Conservation (phyloP, 2,888 invertebrate species). For the Elysia crispata region DNA sequence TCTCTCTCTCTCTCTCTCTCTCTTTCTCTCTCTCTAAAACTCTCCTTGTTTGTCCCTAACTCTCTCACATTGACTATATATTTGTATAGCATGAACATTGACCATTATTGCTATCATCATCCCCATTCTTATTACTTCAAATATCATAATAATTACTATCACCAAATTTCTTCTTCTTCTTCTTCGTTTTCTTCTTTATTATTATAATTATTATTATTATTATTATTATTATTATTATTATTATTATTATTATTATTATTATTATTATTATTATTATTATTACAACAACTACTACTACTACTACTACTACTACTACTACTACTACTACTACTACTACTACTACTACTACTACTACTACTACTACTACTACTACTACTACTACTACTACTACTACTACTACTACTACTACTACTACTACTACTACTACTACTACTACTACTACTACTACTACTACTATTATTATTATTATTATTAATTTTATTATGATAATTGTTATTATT, state of each 20-base stretch:
- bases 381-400: background rate
- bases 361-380: background rate
- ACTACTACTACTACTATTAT: background rate
- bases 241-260: background rate
- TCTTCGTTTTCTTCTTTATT: too few species aligned
- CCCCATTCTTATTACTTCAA: background rate
- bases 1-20: too few species aligned
- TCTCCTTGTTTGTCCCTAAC: too few species aligned
- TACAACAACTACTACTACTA: background rate
- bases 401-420: background rate
- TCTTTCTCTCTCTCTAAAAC: too few species aligned
- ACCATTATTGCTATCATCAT: too few species aligned
- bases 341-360: background rate
- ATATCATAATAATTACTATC: background rate
- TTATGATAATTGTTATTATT: slow-evolving; percentile 4
- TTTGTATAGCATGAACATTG: too few species aligned
- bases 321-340: background rate
- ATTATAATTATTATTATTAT: too few species aligned
- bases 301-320: background rate
- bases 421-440: background rate
- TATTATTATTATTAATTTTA: background rate
- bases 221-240: too few species aligned
- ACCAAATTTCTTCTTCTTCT: too few species aligned
- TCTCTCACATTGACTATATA: too few species aligned
- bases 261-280: slow-evolving; percentile 9